These are phyloP conservation scores for Ochropleura plecta DNA, from an alignment of 2,888 invertebrate genomes.

Conservation along the genomic window DNA sequence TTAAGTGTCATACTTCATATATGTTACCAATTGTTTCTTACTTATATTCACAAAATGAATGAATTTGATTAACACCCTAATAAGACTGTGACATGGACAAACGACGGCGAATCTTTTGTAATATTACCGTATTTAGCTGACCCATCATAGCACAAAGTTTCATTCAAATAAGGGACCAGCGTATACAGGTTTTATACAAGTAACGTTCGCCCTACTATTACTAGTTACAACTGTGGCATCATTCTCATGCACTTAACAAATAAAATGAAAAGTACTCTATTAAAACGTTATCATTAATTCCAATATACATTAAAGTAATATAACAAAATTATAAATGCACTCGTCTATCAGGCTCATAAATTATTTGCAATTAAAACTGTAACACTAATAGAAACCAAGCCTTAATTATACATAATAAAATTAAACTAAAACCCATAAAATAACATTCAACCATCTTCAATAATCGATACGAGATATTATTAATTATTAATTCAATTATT, in stretches of 20 bases:
- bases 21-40: too few species aligned
- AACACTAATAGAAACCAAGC: conserved; percentile 68
- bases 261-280: conserved; percentile 14
- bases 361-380: conserved; percentile 70
- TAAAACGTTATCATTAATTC: conserved; percentile 32
- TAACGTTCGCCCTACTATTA: not conserved
- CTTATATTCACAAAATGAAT: too few species aligned
- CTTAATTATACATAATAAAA: conserved; percentile 72
- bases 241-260: conserved; percentile 23
- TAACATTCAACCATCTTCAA: conserved; percentile 65
- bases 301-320: conserved; percentile 38
- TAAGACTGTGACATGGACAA: not conserved
- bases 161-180: not conserved
- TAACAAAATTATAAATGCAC: conserved; percentile 46
- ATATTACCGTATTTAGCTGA: not conserved
- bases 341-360: conserved; percentile 36
- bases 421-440: conserved; percentile 70
- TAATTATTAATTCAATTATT: conserved; percentile 74
- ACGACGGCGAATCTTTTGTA: not conserved
- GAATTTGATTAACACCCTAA: too few species aligned
- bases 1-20: too few species aligned
- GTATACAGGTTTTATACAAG: not conserved
- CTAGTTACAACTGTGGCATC: not conserved
- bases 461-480: conserved; percentile 69
- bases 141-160: not conserved